These are phyloP conservation scores for Melinopterus prodromus DNA, from an alignment of 2,888 invertebrate species.

Conservation along the genomic window DNA sequence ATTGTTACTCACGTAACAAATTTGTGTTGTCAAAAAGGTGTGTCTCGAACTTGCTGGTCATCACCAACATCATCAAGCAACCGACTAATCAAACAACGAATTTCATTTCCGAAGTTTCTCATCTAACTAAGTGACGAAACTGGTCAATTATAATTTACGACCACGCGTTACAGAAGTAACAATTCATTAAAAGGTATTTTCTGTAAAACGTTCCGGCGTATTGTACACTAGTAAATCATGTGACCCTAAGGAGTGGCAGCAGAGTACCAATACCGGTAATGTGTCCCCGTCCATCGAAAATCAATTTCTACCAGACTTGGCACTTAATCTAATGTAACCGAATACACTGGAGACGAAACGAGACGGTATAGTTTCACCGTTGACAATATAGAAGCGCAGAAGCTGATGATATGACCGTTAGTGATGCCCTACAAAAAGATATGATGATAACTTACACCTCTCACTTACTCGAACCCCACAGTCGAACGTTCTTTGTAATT, in stretches of 20 bases:
- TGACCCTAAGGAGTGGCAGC: not conserved
- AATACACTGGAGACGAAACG: not conserved
- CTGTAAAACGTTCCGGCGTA: not conserved
- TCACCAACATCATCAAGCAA: not conserved
- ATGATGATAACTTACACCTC: not conserved
- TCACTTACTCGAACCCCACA: not conserved
- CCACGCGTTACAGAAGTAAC: not conserved
- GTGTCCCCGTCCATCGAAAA: not conserved
- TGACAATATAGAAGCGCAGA: not conserved
- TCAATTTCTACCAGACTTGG: not conserved
- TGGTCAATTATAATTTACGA: not conserved
- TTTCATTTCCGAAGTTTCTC: not conserved
- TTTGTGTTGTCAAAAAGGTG: no score
- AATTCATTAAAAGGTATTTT: conserved; percentile 4
- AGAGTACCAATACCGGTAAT: not conserved
- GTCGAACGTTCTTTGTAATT: not conserved
- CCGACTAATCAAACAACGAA: not conserved
- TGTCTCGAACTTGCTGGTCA: no score
- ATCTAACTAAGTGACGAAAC: not conserved
- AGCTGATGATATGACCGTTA: not conserved
- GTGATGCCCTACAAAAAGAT: not conserved
- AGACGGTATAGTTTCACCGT: not conserved
- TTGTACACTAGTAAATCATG: not conserved
- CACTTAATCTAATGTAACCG: conserved; percentile 4
- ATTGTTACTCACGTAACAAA: no score